phyloP scores from a whole-genome alignment of 1,140 invertebrate genomes.

The Chrysoperla carnea region DNA sequence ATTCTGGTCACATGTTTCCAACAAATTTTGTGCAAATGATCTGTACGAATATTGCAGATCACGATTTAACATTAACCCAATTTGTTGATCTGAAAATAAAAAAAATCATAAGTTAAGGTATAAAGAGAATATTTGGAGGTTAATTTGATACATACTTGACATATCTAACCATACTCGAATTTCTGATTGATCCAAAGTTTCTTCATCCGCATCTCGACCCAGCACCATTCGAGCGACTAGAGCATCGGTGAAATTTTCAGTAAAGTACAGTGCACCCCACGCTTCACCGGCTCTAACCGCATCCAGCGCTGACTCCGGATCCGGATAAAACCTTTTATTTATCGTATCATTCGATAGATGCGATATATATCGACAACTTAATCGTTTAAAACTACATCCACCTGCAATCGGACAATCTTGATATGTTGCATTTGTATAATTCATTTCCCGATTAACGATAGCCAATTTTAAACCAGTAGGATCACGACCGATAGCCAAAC shows the following conservation, averaged over 20 bases:
- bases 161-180: conserved; percentile 71
- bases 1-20: conserved; percentile 49
- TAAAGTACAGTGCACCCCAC: conserved; percentile 69
- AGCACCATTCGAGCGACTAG: conserved; percentile 49
- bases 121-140: conserved; percentile 2
- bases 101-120: conserved; percentile 1
- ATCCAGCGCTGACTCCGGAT: conserved; percentile 42
- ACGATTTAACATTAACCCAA: conserved; percentile 60
- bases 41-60: conserved; percentile 57
- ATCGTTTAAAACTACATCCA: conserved; percentile 41
- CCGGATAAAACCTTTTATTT: conserved; percentile 48
- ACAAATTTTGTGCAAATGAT: conserved; percentile 46
- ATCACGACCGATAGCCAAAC: conserved; percentile 81
- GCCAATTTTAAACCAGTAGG: conserved; percentile 67
- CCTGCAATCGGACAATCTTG: conserved; percentile 28
- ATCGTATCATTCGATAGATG: conserved; percentile 46
- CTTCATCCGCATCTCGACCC: conserved; percentile 45
- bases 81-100: conserved; percentile 67
- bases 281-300: conserved; percentile 56
- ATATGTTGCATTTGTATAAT: conserved; percentile 29
- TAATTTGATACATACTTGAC: conserved; percentile 51
- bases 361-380: conserved; percentile 63
- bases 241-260: conserved; percentile 63
- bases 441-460: conserved; percentile 69
- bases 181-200: conserved; percentile 50